Evolutionary conservation across 1,140 invertebrate species (phyloP), one percentile per base, ranked within the genome.

Genomic region (Tenebrio molitor): DNA sequence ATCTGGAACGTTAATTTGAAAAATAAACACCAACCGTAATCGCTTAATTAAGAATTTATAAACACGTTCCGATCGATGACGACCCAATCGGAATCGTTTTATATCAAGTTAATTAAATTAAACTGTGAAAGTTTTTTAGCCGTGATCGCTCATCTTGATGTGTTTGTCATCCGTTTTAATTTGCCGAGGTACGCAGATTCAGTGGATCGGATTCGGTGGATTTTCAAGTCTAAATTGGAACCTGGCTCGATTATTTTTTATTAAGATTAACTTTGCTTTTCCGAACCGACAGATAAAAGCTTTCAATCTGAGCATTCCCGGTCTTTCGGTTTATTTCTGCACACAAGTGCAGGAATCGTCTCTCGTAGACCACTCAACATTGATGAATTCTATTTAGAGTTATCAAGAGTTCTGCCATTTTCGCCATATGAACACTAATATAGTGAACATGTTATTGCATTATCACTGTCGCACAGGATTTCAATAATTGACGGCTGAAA

Each of bases 141-240:
- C 8, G 23, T 58, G 50, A 58, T 58, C 46, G 21, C 46, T 53
- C 46, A 53, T 53, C 46, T 16, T 53, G 46, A 53, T 21, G 21
- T 53, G 46, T 53, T 58, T 58, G 50, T 58, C 29, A 58, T 58
- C 29, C n/a, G 50, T 29, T 58, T 58, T 58, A 58, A 53, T 53
- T 53, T 25, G 21, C 19, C 29, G 12, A 53, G 8, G 19, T 53
- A 53, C 46, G 29, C 46, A 53, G 12, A 19, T 10, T 29, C 17
- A 14, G 4, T 8, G 25, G 25, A 29, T 29, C 3, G 2, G 4
- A 5, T 39, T 12, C 36, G 12, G 12, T 2, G n/a, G 12, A 39
- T 7, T 39, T 39, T 39, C 12, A 7, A 7, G 36, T 12, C 12
- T 39, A 39, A 39, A 33, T 33, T 33, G 29, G 10, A 33, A n/a